Base-by-base conservation (phyloP, 2,113 vertebrate genomes). In the Chaetops frenatus region DNA sequence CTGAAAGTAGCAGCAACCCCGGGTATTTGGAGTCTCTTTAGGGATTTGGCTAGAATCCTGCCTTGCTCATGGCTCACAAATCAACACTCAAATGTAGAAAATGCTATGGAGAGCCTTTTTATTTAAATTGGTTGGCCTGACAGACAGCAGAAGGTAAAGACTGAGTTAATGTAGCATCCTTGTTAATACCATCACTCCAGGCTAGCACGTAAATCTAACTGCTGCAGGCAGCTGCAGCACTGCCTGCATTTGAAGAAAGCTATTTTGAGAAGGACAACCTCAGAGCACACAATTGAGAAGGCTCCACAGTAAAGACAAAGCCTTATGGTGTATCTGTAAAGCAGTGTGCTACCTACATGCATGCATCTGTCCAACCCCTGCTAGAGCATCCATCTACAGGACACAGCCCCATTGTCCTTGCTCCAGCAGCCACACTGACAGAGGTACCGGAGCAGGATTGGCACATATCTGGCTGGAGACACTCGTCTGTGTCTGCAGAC, bases 381-480 rank as follows among this genome's bases (percentile, higher is more conserved):
- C 40, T 25, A 28, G 7, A 67, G 35, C 70, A 81, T 5, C 62
- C 36, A 18, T 17, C 48, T 45, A 18, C 38, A 80, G 13, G 24
- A 45, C 10, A 14, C 20, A 81, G 58, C 35, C 42, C 5, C 35
- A 28, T 0, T 27, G 47, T 24, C 42, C n/a, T 53, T 0, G 0
- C 42, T 66, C 38, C 67, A 50, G 47, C 77, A 94, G 69, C 69
- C 4, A 0, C 56, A 7, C 20, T 25, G 60, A 23, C 0, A 4
- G 56, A 33, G 18, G 45, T 15, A 72, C 12, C 0, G 1, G n/a
- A 62, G 74, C 54, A 64, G 58, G 47, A 22, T 0, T 38, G 79
- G 62, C 3, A 3, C 45, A 42, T 24, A 42, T 11, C n/a, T 69
- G 74, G 56, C n/a, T 82, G 51, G 35, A 86, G 76, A 40, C 24